phyloP scores from a whole-genome alignment of 2,888 invertebrate species.

The Tyria jacobaeae region DNA sequence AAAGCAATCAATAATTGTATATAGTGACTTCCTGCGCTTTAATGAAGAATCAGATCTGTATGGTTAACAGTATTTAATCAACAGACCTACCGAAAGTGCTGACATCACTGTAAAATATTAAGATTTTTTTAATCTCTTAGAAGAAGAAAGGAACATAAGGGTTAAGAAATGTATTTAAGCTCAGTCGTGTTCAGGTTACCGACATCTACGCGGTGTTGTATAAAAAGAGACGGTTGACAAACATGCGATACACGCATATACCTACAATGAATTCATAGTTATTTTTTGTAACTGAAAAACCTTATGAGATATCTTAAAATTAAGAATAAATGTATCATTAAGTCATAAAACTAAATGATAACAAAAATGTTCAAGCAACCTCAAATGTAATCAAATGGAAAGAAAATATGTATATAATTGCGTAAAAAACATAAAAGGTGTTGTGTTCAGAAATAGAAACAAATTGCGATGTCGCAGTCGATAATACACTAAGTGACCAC shows the following conservation, averaged over 20 bases:
- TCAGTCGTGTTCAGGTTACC: conserved; percentile 8
- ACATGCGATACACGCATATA: neutral
- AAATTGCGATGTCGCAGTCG: conserved; percentile 74
- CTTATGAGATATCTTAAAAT: conserved; percentile 20
- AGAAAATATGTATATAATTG: conserved; percentile 69
- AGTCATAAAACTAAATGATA: conserved; percentile 64
- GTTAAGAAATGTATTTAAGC: conserved; percentile 18
- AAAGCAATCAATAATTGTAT: conserved; percentile 13
- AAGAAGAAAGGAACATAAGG: conserved; percentile 27
- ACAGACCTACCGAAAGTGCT: conserved; percentile 45
- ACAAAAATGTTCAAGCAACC: conserved; percentile 52
- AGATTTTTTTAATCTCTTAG: conserved; percentile 45
- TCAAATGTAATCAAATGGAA: conserved; percentile 66
- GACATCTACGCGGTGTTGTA: neutral
- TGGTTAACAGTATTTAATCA: conserved; percentile 28
- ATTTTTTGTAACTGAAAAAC: neutral
- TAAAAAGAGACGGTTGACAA: neutral
- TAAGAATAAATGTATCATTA: conserved; percentile 58
- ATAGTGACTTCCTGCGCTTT: neutral
- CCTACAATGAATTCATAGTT: neutral
- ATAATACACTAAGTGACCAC: conserved; percentile 68
- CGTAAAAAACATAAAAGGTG: conserved; percentile 67
- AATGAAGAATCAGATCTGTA: conserved; percentile 17
- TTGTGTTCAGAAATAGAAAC: conserved; percentile 73
- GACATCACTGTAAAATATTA: conserved; percentile 56